Base-by-base conservation (phyloP, 2,113 vertebrate species). In the Prunella himalayana region DNA sequence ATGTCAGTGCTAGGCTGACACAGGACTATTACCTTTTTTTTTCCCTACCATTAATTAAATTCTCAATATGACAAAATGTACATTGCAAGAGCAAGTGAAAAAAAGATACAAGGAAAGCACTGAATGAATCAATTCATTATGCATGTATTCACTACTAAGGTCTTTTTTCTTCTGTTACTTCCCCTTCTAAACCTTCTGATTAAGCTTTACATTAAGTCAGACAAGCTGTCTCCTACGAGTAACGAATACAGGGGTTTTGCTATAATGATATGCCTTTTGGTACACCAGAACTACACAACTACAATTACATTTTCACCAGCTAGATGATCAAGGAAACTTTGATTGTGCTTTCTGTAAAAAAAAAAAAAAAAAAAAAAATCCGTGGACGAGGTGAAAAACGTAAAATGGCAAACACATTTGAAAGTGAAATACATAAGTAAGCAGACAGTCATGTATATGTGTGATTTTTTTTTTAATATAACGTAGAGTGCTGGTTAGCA, bases 131-230 rank as follows among this genome's bases (percentile, higher is more conserved):
- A 45, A 84, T 87, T 82, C 39, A 96, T 94, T 89, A 86, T 79
- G 56, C 39, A 94, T 71, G 50, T 77, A 47, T 70, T 92, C 79
- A 37, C 56, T 59, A 93, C 22, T 37, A 51, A 77, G 51, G 66
- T 88, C 75, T 83, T 95, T 59, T 71, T 79, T 89, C 51, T 92
- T 91, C 78, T 89, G 20, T 86, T 92, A 82, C 33, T 93, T 81
- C 47, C 75, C 61, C 49, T 82, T 82, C 63, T 49, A 77, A 92
- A 66, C 23, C 47, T 86, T 76, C 60, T 24, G 2, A 84, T 88
- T 80, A 90, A 83, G 76, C 75, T 93, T 94, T 70, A 61, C 42
- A n/a, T 65, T 73, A 87, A 94, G 63, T 35, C 84, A 94, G 84
- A 92, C 71, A 96, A 85, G 85, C 79, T 90, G 82, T 69, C 88